Evolutionary conservation across 1,140 invertebrate genomes (phyloP).

Genomic region (Parasteatoda tepidariorum): DNA sequence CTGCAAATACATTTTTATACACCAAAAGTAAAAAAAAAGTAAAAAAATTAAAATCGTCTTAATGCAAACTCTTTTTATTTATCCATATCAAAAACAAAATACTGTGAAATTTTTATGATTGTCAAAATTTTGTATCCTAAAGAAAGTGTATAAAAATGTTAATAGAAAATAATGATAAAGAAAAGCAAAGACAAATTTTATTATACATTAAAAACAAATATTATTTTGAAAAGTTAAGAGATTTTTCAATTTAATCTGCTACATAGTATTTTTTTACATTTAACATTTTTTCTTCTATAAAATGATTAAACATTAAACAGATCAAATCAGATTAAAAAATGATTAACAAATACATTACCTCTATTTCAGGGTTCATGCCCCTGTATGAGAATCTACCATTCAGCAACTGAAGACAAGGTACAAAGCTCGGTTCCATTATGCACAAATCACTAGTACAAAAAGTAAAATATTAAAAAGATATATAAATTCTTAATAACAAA

Average conservation of each 20-base stretch:
- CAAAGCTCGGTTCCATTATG: conserved; percentile 81
- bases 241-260: neutral
- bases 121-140: neutral
- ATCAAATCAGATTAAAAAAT: neutral
- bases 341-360: conserved; percentile 68
- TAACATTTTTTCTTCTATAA: neutral
- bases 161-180: neutral
- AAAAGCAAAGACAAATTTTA: neutral
- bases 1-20: no score
- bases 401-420: conserved; percentile 79
- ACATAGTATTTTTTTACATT: neutral
- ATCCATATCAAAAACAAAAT: no score
- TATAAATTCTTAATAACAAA: neutral
- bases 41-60: no score
- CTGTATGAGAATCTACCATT: conserved; percentile 86
- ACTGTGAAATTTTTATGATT: no score
- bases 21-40: no score
- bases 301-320: neutral
- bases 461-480: neutral
- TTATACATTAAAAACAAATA: neutral
- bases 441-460: conserved; percentile 75
- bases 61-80: no score
- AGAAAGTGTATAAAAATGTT: neutral
- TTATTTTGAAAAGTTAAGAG: neutral
- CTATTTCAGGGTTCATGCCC: conserved; percentile 90